Conservation (phyloP, 2,113 vertebrate genomes). For the Gnathonemus echidnorhynchus region DNA sequence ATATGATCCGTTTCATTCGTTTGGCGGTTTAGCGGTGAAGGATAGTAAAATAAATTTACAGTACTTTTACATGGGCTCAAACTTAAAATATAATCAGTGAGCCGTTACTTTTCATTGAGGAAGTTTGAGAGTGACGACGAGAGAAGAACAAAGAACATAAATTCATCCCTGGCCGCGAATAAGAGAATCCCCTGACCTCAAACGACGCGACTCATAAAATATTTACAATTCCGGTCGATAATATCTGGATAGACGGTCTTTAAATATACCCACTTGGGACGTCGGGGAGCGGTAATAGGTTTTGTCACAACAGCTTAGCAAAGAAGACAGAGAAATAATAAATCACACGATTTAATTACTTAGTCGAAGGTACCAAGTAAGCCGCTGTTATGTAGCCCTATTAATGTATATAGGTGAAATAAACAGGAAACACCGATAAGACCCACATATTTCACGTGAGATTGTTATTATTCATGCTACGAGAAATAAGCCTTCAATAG, state of each 20-base stretch:
- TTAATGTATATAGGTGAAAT: neutral
- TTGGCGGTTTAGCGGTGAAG: conserved; percentile 58
- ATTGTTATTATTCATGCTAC: neutral
- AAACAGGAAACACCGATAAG: neutral
- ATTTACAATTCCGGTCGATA: conserved; percentile 67
- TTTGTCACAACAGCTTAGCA: neutral
- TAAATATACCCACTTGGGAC: neutral
- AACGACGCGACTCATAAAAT: conserved; percentile 34
- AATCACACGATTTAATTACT: neutral
- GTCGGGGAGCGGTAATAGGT: neutral
- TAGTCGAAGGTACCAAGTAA: neutral
- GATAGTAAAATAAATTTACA: conserved; percentile 80
- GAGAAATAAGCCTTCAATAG: neutral
- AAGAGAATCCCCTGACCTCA: conserved; percentile 66
- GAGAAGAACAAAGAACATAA: conserved; percentile 17
- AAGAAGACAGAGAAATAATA: neutral
- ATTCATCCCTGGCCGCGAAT: conserved; percentile 44
- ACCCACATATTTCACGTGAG: neutral
- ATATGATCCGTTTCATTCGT: neutral
- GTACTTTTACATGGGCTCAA: conserved; percentile 79
- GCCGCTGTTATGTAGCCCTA: neutral
- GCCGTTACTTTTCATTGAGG: conserved; percentile 95
- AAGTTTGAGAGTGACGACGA: conserved; percentile 78
- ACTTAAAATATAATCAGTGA: conserved; percentile 85
- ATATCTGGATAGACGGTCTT: conserved; percentile 55